A percentile compares a stretch with the other conserved stretches of the same genome.
These are phyloP conservation scores for Cyrtodaria siliqua DNA, from an alignment of 2,888 invertebrate species.

Conservation along the genomic window DNA sequence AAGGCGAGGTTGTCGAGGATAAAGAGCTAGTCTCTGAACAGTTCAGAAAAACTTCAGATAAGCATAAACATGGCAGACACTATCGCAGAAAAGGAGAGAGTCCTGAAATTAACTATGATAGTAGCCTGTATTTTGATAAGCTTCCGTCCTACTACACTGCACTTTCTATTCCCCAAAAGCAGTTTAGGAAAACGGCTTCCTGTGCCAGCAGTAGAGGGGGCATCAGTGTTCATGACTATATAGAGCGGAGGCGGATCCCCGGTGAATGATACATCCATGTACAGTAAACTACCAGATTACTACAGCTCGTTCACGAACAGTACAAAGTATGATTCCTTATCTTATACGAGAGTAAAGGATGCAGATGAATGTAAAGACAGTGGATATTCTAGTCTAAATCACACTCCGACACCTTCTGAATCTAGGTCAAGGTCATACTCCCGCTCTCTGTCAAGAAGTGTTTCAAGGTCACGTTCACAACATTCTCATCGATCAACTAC, in stretches of 20 bases:
- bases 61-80: constrained; percentile 35
- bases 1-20: constrained; percentile 58
- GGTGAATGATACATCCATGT: constrained; percentile 54
- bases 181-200: constrained; percentile 62
- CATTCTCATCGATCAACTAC: constrained; percentile 23
- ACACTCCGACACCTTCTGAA: constrained; percentile 49
- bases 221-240: constrained; percentile 63
- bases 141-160: constrained; percentile 82
- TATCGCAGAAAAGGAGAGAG: constrained; percentile 52
- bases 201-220: constrained; percentile 35
- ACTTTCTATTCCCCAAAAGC: constrained; percentile 75
- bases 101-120: constrained; percentile 41
- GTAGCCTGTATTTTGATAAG: constrained; percentile 76
- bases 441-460: constrained; percentile 19
- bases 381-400: constrained; percentile 69
- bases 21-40: constrained; percentile 16
- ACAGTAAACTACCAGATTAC: constrained; percentile 82
- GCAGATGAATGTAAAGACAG: constrained; percentile 63
- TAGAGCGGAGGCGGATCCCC: constrained; percentile 70
- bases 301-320: constrained; percentile 84
- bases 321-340: constrained; percentile 77
- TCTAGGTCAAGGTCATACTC: constrained; percentile 55
- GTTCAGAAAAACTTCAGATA: constrained; percentile 3
- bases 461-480: constrained; percentile 58
- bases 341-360: constrained; percentile 42